Base-by-base conservation (phyloP, 1,140 invertebrate species). In the Ceratosolen solmsi region DNA sequence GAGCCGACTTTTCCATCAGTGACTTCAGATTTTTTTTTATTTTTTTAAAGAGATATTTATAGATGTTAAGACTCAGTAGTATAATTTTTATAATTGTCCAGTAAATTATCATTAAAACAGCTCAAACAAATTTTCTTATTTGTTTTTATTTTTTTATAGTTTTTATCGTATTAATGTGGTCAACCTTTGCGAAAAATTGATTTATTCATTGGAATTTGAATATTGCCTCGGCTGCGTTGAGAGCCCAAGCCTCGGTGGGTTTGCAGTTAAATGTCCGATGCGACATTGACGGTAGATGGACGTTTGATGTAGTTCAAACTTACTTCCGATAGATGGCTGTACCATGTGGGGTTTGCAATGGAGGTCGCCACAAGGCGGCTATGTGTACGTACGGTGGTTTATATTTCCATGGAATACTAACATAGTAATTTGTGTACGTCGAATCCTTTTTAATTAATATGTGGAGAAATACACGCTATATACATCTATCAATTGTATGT, bases 71-170 rank as follows among this genome's bases (percentile, higher is more conserved):
- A 75, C 22, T 58, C 79, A 75, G 70, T 70, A 70, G 72, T 54
- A 74, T 68, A 68, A 56, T 75, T 75, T 81, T 81, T 75, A 81
- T 75, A 81, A 54, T 81, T 81, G 58, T 75, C 60, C 79, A 75
- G 78, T 74, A 73, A 80, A 80, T 80, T 80, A 65, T 74, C 70
- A 80, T 65, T 74, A 80, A 80, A 80, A 73, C 58, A 25, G 70
- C 78, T 80, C 49, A 60, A 71, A 58, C 30, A 80, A 60, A 73
- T 15, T 49, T 80, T 81, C 54, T 8, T 68, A 58, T 75, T 75
- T 81, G 51, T 68, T 75, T n/a, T 75, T 75, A 75, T 75, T 75
- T 80, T 81, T 36, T 72, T 41, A 11, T 38, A 38, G 36, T 30
- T 25, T 46, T 46, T 46, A 13, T 46, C 13, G 41, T 13, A 46